These are phyloP conservation scores for Siniperca undulata DNA, from an alignment of 2,797 vertebrate genomes.

Conservation along the genomic window DNA sequence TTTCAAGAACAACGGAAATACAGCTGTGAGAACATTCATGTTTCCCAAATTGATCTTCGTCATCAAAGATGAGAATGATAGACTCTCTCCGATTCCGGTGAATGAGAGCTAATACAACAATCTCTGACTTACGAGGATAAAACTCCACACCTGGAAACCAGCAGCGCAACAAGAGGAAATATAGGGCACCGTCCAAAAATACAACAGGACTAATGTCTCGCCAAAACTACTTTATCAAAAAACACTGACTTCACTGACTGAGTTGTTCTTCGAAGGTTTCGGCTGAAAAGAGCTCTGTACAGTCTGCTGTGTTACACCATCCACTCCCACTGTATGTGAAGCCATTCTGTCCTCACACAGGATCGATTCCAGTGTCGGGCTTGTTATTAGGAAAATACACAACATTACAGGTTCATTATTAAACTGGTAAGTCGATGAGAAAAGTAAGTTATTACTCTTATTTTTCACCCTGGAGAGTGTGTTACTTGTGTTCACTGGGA, in stretches of 20 bases:
- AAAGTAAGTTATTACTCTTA: background rate
- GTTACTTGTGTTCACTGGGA: background rate
- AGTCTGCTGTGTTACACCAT: background rate
- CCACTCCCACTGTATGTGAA: background rate
- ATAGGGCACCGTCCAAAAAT: conserved; percentile 41
- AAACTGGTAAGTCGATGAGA: too few relatives aligned
- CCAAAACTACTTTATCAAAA: conserved; percentile 39
- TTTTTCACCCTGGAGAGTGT: background rate
- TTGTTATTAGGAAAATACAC: background rate
- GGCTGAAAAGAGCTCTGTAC: background rate
- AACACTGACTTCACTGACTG: background rate
- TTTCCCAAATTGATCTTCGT: too few relatives aligned
- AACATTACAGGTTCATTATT: background rate
- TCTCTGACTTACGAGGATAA: background rate
- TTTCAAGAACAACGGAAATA: too few relatives aligned
- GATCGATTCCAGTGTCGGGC: background rate
- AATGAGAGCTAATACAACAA: background rate
- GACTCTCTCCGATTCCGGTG: too few relatives aligned
- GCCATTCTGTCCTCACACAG: background rate
- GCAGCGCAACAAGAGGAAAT: conserved; percentile 26
- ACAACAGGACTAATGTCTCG: conserved; percentile 39
- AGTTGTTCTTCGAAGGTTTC: background rate
- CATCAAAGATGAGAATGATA: too few relatives aligned
- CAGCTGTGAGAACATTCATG: too few relatives aligned
- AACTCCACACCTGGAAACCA: conserved; percentile 33